A percentile compares a stretch with the other conserved stretches of the same genome.
Conservation (phyloP, 2,888 invertebrate species). For the Drosophila mercatorum region DNA sequence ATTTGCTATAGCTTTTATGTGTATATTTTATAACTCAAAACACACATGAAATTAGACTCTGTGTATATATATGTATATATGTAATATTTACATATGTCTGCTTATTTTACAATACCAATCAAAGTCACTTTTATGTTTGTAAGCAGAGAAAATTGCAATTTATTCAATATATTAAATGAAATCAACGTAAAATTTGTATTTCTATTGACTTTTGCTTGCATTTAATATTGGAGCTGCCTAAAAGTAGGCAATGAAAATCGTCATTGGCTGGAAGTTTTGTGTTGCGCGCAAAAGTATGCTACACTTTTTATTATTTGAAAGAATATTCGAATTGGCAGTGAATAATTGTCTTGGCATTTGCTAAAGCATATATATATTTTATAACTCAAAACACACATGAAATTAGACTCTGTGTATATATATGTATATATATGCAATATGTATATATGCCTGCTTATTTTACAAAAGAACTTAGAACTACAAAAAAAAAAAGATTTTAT, state of each 20-base stretch:
- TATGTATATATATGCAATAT: not conserved
- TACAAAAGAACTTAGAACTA: constrained; percentile 18
- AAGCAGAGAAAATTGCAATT: constrained; percentile 37
- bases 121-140: constrained; percentile 73
- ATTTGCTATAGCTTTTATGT: not conserved
- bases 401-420: not conserved
- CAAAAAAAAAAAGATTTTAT: constrained; percentile 18
- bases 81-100: not conserved
- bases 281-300: not conserved
- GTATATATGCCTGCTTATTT: not conserved
- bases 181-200: constrained; percentile 13
- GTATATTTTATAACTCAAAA: too few species aligned
- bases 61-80: not conserved
- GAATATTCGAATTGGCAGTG: too few species aligned
- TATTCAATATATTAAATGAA: constrained; percentile 27
- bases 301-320: too few species aligned
- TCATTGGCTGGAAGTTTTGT: not conserved
- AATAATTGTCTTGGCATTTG: not conserved
- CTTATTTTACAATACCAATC: constrained; percentile 44
- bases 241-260: constrained; percentile 5
- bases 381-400: too few species aligned
- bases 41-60: too few species aligned
- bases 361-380: not conserved
- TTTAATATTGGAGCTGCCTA: not conserved
- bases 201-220: not conserved